A percentile compares a stretch with the other conserved stretches of the same genome.
Evolutionary conservation across 1,140 invertebrate species (phyloP).

Genomic region (Drosophila auraria): DNA sequence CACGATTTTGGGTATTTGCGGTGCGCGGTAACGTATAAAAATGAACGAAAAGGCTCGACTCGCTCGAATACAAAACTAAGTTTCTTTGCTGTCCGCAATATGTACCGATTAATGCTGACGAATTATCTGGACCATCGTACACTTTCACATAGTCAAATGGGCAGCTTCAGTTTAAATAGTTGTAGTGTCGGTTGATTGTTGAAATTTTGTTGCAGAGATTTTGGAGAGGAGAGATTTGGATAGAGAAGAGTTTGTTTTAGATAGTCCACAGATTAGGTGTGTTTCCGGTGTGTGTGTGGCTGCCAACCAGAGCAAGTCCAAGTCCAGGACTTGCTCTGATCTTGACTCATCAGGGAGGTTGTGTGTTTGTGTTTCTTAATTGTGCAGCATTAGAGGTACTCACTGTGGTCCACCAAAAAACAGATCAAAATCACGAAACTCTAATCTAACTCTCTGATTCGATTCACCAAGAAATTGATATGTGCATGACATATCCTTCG

Average conservation of each 20-base stretch:
- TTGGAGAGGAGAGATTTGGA: constrained; percentile 37
- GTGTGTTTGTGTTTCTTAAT: constrained; percentile 29
- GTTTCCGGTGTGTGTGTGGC: constrained; percentile 29
- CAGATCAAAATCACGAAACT: constrained; percentile 99
- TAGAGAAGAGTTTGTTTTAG: constrained; percentile 58
- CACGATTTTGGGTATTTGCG: constrained; percentile 96
- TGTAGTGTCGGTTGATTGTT: constrained; percentile 46
- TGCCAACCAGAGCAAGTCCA: constrained; percentile 73
- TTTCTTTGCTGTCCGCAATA: constrained; percentile 99
- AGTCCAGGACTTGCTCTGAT: constrained; percentile 70
- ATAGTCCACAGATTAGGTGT: constrained; percentile 29
- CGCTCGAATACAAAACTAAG: constrained; percentile 96
- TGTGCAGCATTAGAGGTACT: constrained; percentile 87
- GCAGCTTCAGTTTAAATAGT: constrained; percentile 88
- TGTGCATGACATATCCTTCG: constrained; percentile 96
- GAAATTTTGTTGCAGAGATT: constrained; percentile 58
- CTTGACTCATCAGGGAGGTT: constrained; percentile 52
- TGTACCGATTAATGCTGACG: constrained; percentile 95
- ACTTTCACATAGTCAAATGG: constrained; percentile 99
- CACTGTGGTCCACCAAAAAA: constrained; percentile 99
- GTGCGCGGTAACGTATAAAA: constrained; percentile 95
- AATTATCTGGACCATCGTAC: constrained; percentile 95
- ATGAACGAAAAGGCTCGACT: constrained; percentile 94
- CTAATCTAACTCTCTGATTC: constrained; percentile 96
- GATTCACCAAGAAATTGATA: constrained; percentile 97